These are phyloP conservation scores for Alectoris magna DNA, from an alignment of 2,797 vertebrate genomes.

Conservation along the genomic window DNA sequence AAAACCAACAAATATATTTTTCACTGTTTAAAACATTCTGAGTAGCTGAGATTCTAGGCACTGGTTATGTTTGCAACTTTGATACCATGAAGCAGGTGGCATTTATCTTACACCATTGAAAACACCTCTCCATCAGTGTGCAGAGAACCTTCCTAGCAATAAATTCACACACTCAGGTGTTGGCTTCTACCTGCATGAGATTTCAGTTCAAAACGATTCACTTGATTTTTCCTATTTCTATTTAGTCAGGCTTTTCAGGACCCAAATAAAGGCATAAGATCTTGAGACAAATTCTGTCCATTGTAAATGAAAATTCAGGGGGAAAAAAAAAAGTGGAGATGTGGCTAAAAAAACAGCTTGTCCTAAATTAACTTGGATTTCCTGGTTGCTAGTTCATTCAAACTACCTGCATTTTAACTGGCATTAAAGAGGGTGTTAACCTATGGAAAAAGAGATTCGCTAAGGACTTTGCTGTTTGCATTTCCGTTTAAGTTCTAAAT, in stretches of 20 bases:
- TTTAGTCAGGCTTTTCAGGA: not conserved
- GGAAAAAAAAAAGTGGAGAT: not conserved
- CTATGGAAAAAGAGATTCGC: not conserved
- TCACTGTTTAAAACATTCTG: not conserved
- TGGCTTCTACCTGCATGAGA: not conserved
- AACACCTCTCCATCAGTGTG: not conserved
- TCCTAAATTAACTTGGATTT: not conserved
- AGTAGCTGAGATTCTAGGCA: not conserved
- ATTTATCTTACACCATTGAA: not conserved
- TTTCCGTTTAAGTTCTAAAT: not conserved
- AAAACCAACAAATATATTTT: not conserved
- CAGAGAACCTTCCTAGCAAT: not conserved
- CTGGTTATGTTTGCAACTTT: not conserved
- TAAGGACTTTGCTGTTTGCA: not conserved
- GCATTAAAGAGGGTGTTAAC: not conserved
- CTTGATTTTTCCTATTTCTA: not conserved
- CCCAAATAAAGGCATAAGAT: not conserved
- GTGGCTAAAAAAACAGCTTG: not conserved
- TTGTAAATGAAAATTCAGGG: not conserved
- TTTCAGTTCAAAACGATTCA: not conserved
- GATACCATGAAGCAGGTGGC: not conserved
- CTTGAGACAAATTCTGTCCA: not conserved
- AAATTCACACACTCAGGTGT: not conserved
- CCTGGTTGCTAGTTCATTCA: not conserved
- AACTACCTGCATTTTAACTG: not conserved